phyloP scores from a whole-genome alignment of 1,140 invertebrate species.

The Pygmarrhopalites habei region DNA sequence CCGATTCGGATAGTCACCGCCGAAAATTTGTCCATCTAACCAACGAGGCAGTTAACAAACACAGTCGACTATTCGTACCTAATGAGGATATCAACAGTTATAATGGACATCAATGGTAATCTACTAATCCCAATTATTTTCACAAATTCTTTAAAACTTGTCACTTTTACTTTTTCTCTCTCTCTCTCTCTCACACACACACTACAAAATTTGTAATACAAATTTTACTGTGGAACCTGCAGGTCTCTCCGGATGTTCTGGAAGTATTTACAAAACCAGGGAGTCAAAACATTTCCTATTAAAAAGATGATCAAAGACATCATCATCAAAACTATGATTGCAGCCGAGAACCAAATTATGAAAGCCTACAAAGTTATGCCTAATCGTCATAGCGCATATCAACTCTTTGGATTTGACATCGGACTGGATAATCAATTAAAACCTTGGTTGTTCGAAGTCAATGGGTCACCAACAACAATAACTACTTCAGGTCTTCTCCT shows the following conservation, averaged over 20 bases:
- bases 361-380: slow-evolving; percentile 54
- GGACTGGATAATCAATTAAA: slow-evolving; percentile 72
- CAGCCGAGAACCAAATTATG: slow-evolving; percentile 57
- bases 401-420: slow-evolving; percentile 75
- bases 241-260: no score
- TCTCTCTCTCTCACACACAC: no score
- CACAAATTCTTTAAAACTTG: no score
- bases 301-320: slow-evolving; percentile 72
- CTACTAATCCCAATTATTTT: no score
- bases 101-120: slow-evolving; percentile 86
- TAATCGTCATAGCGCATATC: slow-evolving; percentile 69
- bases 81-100: slow-evolving; percentile 77
- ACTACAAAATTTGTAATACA: no score
- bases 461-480: slow-evolving; percentile 90
- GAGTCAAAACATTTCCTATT: no score
- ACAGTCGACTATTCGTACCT: slow-evolving; percentile 72
- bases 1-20: no score
- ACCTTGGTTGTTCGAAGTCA: slow-evolving; percentile 93
- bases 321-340: slow-evolving; percentile 71
- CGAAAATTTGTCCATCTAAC: no score
- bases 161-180: no score
- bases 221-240: no score
- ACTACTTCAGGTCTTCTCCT: slow-evolving; percentile 87
- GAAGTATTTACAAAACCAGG: slow-evolving; percentile 68
- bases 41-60: no score